Conservation (phyloP, 2,888 invertebrate genomes). For the Teinopalpus imperialis region DNA sequence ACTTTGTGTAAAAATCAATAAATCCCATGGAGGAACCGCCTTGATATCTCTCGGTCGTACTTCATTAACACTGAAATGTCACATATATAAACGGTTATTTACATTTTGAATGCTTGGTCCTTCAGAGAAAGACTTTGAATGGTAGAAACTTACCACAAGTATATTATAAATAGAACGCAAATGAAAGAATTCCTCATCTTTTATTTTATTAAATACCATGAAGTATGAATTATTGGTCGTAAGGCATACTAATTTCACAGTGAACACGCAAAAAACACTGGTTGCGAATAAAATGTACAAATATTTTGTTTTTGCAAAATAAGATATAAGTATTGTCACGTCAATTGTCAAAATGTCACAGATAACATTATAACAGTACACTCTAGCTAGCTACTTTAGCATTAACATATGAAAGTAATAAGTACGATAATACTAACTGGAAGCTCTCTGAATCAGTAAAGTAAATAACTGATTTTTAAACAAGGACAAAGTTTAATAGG, state of each 20-base stretch:
- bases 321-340: slow-evolving; percentile 7
- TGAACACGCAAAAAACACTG: too few species aligned
- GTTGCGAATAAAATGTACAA: too few species aligned
- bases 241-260: not conserved
- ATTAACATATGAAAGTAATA: too few species aligned
- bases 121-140: too few species aligned
- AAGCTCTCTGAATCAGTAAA: too few species aligned
- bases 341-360: slow-evolving; percentile 16
- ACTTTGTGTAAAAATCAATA: slow-evolving; percentile 89
- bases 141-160: slow-evolving; percentile 19
- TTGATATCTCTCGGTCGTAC: slow-evolving; percentile 29
- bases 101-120: too few species aligned
- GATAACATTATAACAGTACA: too few species aligned
- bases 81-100: too few species aligned
- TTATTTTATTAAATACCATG: slow-evolving; percentile 15
- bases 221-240: not conserved
- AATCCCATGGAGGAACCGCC: slow-evolving; percentile 83
- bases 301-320: slow-evolving; percentile 19
- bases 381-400: too few species aligned
- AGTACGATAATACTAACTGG: too few species aligned
- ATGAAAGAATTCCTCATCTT: slow-evolving; percentile 17
- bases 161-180: slow-evolving; percentile 15
- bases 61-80: slow-evolving; percentile 34
- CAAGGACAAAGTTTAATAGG: too few species aligned
- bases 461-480: too few species aligned